Evolutionary conservation across 2,888 invertebrate genomes (phyloP).

Genomic region (Callyntrura sp.): DNA sequence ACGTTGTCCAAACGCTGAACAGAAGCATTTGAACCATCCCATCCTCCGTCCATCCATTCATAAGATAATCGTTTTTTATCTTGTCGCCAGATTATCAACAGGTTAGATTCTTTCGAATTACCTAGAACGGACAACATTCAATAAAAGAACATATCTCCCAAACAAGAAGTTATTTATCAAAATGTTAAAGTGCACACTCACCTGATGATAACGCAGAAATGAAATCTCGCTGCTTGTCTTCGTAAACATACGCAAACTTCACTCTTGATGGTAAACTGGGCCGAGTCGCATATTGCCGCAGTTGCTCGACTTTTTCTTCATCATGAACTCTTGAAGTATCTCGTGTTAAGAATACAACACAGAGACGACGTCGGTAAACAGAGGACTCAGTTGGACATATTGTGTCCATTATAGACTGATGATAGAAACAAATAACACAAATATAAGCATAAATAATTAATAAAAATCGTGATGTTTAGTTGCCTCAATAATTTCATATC

Average conservation of each 20-base stretch:
- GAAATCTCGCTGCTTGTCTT: conserved; percentile 93
- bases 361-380: conserved; percentile 90
- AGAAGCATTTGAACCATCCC: conserved; percentile 85
- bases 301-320: conserved; percentile 75
- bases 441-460: too few species aligned
- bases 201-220: conserved; percentile 89
- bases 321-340: conserved; percentile 83
- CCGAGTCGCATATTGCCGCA: conserved; percentile 80
- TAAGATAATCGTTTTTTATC: conserved; percentile 95
- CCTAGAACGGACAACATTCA: too few species aligned
- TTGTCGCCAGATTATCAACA: conserved; percentile 90
- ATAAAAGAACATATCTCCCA: too few species aligned
- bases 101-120: conserved; percentile 78
- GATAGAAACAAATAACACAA: background rate
- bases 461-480: too few species aligned
- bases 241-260: conserved; percentile 94
- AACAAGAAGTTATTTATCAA: too few species aligned
- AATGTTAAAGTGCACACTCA: conserved; percentile 8
- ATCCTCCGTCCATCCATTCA: conserved; percentile 93
- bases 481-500: too few species aligned
- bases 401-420: conserved; percentile 88
- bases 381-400: conserved; percentile 96
- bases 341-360: conserved; percentile 92
- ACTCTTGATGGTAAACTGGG: conserved; percentile 87
- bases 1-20: conserved; percentile 90